A percentile compares a stretch with the other conserved stretches of the same genome.
Conservation (phyloP, 1,140 invertebrate genomes). For the Drosophila dunni region DNA sequence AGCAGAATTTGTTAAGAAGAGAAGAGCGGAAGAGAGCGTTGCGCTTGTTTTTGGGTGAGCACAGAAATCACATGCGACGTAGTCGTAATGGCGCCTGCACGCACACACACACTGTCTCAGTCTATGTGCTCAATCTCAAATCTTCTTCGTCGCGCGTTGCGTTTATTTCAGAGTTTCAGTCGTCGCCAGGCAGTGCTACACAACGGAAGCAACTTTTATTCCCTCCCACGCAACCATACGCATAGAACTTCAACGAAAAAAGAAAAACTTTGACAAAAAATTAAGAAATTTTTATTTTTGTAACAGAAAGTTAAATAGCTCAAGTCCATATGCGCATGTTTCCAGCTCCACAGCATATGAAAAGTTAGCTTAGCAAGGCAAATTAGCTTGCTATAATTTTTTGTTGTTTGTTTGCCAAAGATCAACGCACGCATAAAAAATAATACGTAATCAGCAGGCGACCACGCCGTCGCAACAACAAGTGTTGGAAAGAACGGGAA, state of each 20-base stretch:
- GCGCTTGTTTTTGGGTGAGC: slow-evolving; percentile 54
- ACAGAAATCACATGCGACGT: slow-evolving; percentile 37
- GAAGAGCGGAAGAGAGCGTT: slow-evolving; percentile 28
- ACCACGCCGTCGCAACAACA: slow-evolving; percentile 34
- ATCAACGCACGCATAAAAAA: slow-evolving; percentile 17
- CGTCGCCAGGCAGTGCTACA: slow-evolving; percentile 36
- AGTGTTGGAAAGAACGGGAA: slow-evolving; percentile 16
- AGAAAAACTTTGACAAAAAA: slow-evolving; percentile 7
- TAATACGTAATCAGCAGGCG: slow-evolving; percentile 55
- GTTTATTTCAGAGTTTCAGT: slow-evolving; percentile 47
- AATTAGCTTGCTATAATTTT: background rate
- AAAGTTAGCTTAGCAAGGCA: background rate
- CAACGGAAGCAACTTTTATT: slow-evolving; percentile 41
- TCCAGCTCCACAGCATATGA: slow-evolving; percentile 13
- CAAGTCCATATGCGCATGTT: slow-evolving; percentile 33
- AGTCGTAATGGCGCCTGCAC: slow-evolving; percentile 41
- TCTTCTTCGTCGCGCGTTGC: slow-evolving; percentile 30
- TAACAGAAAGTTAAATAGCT: slow-evolving; percentile 25
- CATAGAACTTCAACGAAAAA: slow-evolving; percentile 4
- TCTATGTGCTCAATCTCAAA: slow-evolving; percentile 19
- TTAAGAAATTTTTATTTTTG: slow-evolving; percentile 12
- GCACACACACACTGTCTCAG: background rate
- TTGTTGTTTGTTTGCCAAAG: background rate
- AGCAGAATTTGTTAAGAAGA: slow-evolving; percentile 3
- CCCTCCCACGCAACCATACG: slow-evolving; percentile 7